Evolutionary conservation across 1,140 invertebrate genomes (phyloP).

Genomic region (Neodiprion pinetum): DNA sequence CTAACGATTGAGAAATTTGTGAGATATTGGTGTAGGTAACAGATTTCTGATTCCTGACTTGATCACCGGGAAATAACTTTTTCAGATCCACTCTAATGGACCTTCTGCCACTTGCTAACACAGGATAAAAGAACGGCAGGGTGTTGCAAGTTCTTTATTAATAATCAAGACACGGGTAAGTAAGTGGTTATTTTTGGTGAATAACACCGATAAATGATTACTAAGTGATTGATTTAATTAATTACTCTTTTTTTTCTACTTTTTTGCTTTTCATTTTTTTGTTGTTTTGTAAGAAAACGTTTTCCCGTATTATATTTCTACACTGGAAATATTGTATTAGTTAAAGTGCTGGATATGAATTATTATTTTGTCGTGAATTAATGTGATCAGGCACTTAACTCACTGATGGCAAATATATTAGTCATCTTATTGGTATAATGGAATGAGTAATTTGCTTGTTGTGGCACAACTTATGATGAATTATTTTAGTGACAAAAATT

Average conservation of each 20-base stretch:
- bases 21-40: too few relatives aligned
- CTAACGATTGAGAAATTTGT: too few relatives aligned
- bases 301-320: not conserved
- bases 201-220: not conserved
- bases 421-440: not conserved
- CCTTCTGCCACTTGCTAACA: too few relatives aligned
- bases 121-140: not conserved
- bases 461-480: not conserved
- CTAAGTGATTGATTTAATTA: not conserved
- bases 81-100: too few relatives aligned
- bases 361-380: not conserved
- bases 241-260: not conserved
- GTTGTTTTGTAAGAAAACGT: not conserved
- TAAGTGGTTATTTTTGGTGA: too few relatives aligned
- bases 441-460: constrained; percentile 3
- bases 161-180: not conserved
- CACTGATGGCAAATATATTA: not conserved
- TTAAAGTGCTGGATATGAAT: not conserved
- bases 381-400: constrained; percentile 5
- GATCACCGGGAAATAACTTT: too few relatives aligned
- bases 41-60: too few relatives aligned
- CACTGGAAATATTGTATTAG: not conserved
- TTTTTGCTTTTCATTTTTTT: too few relatives aligned
- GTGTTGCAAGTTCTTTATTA: not conserved
- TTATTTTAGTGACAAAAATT: not conserved